Conservation (phyloP, 2,113 vertebrate species). For the Peromyscus polionotus region DNA sequence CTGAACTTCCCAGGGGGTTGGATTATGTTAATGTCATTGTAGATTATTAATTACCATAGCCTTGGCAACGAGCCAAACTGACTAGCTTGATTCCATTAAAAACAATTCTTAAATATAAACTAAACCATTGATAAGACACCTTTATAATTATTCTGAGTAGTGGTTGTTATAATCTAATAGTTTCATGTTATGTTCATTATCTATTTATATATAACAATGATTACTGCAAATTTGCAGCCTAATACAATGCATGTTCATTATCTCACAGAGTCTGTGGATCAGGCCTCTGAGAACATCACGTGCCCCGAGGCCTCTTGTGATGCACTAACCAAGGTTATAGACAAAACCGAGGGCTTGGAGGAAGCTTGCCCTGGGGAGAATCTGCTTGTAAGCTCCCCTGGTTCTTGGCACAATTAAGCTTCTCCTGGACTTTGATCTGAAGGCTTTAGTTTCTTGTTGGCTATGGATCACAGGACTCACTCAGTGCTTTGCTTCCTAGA, state of each 20-base stretch:
- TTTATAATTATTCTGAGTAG: conserved; percentile 26
- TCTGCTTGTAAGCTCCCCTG: neutral
- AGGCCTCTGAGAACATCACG: neutral
- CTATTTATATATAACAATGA: conserved; percentile 5
- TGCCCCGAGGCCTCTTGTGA: neutral
- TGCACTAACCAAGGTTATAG: neutral
- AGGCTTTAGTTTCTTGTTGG: neutral
- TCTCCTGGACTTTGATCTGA: neutral
- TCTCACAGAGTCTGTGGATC: neutral
- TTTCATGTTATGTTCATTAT: conserved; percentile 29
- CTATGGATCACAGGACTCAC: neutral
- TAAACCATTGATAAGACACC: conserved; percentile 29
- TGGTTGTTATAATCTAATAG: conserved; percentile 19
- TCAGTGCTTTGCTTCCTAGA: no score
- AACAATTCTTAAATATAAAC: conserved; percentile 41
- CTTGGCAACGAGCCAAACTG: neutral
- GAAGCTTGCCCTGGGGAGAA: neutral
- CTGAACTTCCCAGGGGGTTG: conserved; percentile 17
- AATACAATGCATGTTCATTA: neutral
- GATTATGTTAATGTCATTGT: neutral
- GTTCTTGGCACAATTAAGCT: neutral
- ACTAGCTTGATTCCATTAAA: neutral
- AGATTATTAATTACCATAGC: conserved; percentile 7
- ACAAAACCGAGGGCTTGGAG: neutral
- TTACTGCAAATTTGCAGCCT: neutral